Conservation (phyloP, 1,140 invertebrate species). For the Leptinotarsa lineolata region DNA sequence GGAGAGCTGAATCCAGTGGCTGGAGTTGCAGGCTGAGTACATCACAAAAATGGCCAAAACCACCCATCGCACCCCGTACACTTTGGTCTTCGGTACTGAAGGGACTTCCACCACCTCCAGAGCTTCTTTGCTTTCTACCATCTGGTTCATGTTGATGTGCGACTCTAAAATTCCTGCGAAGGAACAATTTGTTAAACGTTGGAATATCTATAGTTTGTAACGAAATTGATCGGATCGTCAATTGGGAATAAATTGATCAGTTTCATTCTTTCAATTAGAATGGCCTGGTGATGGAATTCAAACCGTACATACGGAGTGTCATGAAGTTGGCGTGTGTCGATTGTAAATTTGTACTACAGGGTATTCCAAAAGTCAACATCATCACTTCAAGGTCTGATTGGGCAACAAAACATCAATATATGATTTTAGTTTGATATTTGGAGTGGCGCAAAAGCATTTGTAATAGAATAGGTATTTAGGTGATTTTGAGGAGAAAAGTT, state of each 20-base stretch:
- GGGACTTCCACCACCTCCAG: background rate
- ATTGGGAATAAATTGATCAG: background rate
- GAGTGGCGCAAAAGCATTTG: too few relatives aligned
- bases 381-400: too few relatives aligned
- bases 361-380: too few relatives aligned
- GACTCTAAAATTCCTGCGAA: background rate
- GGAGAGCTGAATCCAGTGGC: conserved; percentile 90
- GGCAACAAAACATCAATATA: too few relatives aligned
- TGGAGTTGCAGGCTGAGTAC: conserved; percentile 89
- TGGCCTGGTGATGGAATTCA: background rate
- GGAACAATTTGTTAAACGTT: background rate
- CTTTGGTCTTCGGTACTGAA: conserved; percentile 62
- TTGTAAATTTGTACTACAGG: too few relatives aligned
- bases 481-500: too few relatives aligned
- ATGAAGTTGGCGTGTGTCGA: too few relatives aligned
- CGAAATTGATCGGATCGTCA: background rate
- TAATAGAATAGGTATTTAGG: too few relatives aligned
- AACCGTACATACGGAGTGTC: too few relatives aligned
- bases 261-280: background rate
- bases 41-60: conserved; percentile 86
- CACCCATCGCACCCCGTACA: conserved; percentile 82
- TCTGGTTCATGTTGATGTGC: background rate
- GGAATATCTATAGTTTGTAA: background rate
- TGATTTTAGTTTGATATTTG: too few relatives aligned
- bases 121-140: background rate